These are phyloP conservation scores for Trididemnum miniatum DNA, from an alignment of 23 tunicate species.

Conservation along the genomic window DNA sequence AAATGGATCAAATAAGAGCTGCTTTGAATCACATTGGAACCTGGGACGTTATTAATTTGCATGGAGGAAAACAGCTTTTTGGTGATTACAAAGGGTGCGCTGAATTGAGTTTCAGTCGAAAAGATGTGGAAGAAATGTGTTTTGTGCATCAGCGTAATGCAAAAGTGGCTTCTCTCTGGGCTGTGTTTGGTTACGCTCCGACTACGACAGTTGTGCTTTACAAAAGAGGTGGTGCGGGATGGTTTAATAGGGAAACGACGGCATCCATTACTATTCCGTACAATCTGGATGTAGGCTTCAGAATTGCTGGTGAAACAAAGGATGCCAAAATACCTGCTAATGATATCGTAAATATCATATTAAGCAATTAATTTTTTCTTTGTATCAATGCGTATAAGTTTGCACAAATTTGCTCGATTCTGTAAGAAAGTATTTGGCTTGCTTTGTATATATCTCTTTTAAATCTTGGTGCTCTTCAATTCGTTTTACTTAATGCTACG, in stretches of 20 bases:
- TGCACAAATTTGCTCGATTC: neutral
- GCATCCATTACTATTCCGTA: slow-evolving; percentile 68
- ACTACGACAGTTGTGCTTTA: slow-evolving; percentile 55
- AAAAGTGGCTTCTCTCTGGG: slow-evolving; percentile 74
- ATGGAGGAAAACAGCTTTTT: slow-evolving; percentile 74
- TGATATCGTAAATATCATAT: slow-evolving; percentile 66
- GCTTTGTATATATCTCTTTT: neutral
- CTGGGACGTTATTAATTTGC: slow-evolving; percentile 79
- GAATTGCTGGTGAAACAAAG: slow-evolving; percentile 72
- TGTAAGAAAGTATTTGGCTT: neutral
- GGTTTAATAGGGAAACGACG: slow-evolving; percentile 59
- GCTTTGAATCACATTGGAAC: slow-evolving; percentile 81
- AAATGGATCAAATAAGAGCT: slow-evolving; percentile 62
- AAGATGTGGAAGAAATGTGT: slow-evolving; percentile 71
- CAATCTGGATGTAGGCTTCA: slow-evolving; percentile 67
- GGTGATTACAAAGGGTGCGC: slow-evolving; percentile 94
- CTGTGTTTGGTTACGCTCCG: slow-evolving; percentile 81
- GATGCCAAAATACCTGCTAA: slow-evolving; percentile 91
- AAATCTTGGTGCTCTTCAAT: too few relatives aligned
- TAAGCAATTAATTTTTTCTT: slow-evolving; percentile 44
- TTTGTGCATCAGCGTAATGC: slow-evolving; percentile 75
- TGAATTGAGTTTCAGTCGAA: slow-evolving; percentile 64
- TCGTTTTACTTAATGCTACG: too few relatives aligned
- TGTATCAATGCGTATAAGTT: neutral
- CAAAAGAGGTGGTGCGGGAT: slow-evolving; percentile 54